Conservation (phyloP, 1,140 invertebrate genomes). For the Drosophila bocki region DNA sequence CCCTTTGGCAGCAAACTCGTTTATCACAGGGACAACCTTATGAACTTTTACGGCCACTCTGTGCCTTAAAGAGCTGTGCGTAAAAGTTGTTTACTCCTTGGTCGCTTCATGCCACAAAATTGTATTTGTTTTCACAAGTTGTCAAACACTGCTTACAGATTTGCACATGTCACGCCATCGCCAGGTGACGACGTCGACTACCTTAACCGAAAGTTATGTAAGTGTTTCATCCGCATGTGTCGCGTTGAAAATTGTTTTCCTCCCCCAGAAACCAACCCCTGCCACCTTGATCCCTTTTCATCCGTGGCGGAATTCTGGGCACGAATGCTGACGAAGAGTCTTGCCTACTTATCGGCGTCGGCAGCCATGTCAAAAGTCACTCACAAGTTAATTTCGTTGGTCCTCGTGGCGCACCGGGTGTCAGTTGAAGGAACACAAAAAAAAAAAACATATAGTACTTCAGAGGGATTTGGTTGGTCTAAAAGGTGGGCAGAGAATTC, state of each 20-base stretch:
- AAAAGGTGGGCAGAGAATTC: neutral
- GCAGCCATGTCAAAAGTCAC: slow-evolving; percentile 59
- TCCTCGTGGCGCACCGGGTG: slow-evolving; percentile 45
- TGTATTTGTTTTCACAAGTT: slow-evolving; percentile 54
- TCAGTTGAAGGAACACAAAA: slow-evolving; percentile 3
- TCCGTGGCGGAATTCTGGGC: slow-evolving; percentile 14
- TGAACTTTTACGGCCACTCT: slow-evolving; percentile 46
- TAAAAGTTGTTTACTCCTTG: slow-evolving; percentile 30
- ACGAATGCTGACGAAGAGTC: slow-evolving; percentile 51
- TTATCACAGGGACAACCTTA: slow-evolving; percentile 57
- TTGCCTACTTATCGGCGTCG: slow-evolving; percentile 68
- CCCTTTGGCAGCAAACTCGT: slow-evolving; percentile 50
- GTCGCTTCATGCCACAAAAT: slow-evolving; percentile 28
- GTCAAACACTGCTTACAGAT: slow-evolving; percentile 55
- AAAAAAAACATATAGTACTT: neutral
- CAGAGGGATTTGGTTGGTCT: neutral
- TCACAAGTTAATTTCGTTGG: slow-evolving; percentile 74
- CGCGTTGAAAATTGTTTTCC: slow-evolving; percentile 7
- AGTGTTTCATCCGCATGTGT: slow-evolving; percentile 40
- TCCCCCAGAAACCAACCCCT: neutral
- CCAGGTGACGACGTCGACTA: slow-evolving; percentile 38
- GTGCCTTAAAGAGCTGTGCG: slow-evolving; percentile 44
- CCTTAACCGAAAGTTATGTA: slow-evolving; percentile 50
- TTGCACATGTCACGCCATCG: slow-evolving; percentile 56
- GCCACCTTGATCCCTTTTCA: neutral